These are phyloP conservation scores for Nomada flava DNA, from an alignment of 2,888 invertebrate genomes.

Conservation along the genomic window DNA sequence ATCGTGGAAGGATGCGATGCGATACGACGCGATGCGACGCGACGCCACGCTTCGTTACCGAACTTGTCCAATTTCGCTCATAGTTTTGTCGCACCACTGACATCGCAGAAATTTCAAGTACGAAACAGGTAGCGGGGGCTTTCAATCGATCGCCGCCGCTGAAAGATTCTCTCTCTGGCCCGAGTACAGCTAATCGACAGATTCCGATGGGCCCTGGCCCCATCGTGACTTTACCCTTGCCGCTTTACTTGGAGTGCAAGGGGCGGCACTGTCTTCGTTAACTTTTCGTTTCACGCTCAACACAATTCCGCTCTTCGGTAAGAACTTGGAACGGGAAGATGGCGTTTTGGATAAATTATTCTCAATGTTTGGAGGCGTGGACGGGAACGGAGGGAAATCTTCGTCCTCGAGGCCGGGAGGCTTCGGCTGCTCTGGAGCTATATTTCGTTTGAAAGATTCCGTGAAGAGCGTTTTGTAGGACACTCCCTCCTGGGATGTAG, in stretches of 20 bases:
- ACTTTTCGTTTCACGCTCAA: slow-evolving; percentile 78
- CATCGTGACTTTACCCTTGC: slow-evolving; percentile 80
- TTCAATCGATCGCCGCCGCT: background rate
- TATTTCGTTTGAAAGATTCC: slow-evolving; percentile 63
- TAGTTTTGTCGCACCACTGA: background rate
- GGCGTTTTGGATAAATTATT: slow-evolving; percentile 45
- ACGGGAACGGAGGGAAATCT: slow-evolving; percentile 76
- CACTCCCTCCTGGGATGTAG: slow-evolving; percentile 19
- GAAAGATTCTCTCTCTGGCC: background rate
- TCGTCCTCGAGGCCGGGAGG: slow-evolving; percentile 81
- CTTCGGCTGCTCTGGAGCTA: slow-evolving; percentile 77
- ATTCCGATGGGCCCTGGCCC: slow-evolving; percentile 80
- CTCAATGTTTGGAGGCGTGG: slow-evolving; percentile 62
- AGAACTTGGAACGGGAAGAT: slow-evolving; percentile 65
- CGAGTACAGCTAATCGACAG: slow-evolving; percentile 9
- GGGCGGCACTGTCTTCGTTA: slow-evolving; percentile 63
- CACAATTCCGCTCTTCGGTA: slow-evolving; percentile 79
- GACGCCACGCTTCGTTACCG: background rate
- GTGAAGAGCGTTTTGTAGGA: slow-evolving; percentile 37
- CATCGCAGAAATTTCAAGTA: background rate
- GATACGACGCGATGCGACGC: background rate
- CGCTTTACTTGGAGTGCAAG: slow-evolving; percentile 66
- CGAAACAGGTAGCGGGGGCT: too few species aligned
- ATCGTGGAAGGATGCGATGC: too few species aligned
- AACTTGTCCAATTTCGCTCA: background rate